These are phyloP conservation scores for Ashinkailepas kermadecensis DNA, from an alignment of 2,888 invertebrate genomes.

Conservation along the genomic window DNA sequence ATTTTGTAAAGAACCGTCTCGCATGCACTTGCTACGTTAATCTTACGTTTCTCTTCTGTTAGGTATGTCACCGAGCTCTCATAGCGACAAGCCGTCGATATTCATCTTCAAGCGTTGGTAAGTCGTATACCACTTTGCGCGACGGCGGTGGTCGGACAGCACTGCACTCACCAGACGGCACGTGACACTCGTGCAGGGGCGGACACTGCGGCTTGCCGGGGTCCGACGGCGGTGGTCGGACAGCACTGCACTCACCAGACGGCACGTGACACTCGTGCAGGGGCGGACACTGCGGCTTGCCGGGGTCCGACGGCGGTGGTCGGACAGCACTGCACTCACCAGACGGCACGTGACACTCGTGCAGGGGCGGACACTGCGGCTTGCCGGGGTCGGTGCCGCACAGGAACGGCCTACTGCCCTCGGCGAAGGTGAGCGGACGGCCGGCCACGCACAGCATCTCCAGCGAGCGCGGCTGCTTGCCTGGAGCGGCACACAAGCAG, in stretches of 20 bases:
- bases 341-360: conserved; percentile 67
- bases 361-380: conserved; percentile 73
- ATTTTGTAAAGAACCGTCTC: too few relatives aligned
- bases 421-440: conserved; percentile 55
- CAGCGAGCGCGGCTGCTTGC: conserved; percentile 65
- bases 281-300: conserved; percentile 75
- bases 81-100: too few relatives aligned
- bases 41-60: too few relatives aligned
- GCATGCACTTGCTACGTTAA: too few relatives aligned
- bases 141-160: too few relatives aligned
- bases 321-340: conserved; percentile 42
- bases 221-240: too few relatives aligned
- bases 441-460: conserved; percentile 72
- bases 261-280: conserved; percentile 72
- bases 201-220: conserved; percentile 77
- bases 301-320: conserved; percentile 48
- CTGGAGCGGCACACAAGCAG: conserved; percentile 42
- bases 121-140: too few relatives aligned
- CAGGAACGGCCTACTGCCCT: conserved; percentile 64
- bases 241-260: conserved; percentile 46
- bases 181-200: conserved; percentile 68
- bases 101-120: too few relatives aligned
- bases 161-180: conserved; percentile 61
- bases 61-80: too few relatives aligned
- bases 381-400: conserved; percentile 73